These are phyloP conservation scores for Tamandua tetradactyla DNA, from an alignment of 2,797 vertebrate species.

Conservation along the genomic window DNA sequence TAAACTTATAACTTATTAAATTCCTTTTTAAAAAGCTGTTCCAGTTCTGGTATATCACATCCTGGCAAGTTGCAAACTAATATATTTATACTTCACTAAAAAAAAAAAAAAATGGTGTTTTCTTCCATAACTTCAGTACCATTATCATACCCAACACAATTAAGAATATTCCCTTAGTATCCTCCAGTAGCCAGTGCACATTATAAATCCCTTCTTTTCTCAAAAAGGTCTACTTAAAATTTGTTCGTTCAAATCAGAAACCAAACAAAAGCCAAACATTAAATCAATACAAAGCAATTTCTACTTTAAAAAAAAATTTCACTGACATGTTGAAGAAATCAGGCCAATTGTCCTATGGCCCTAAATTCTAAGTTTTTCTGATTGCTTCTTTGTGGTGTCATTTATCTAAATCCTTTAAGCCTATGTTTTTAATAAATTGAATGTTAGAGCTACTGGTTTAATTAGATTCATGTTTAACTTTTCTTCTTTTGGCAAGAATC, in stretches of 20 bases:
- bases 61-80: no score
- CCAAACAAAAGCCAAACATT: neutral
- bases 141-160: neutral
- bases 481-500: neutral
- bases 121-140: neutral
- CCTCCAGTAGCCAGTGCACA: neutral
- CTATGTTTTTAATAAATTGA: neutral
- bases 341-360: neutral
- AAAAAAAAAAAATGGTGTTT: neutral
- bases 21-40: no score
- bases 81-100: neutral
- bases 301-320: no score
- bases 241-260: conserved; percentile 35
- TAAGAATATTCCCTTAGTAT: neutral
- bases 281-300: neutral
- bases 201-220: neutral
- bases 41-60: no score
- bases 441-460: neutral
- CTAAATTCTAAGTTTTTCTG: conserved; percentile 21
- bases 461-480: neutral
- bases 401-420: neutral
- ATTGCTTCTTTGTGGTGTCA: neutral
- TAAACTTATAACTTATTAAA: no score
- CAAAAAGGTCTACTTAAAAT: neutral
- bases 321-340: neutral